phyloP scores from a whole-genome alignment of 1,140 invertebrate genomes.

The Whitmania pigra region DNA sequence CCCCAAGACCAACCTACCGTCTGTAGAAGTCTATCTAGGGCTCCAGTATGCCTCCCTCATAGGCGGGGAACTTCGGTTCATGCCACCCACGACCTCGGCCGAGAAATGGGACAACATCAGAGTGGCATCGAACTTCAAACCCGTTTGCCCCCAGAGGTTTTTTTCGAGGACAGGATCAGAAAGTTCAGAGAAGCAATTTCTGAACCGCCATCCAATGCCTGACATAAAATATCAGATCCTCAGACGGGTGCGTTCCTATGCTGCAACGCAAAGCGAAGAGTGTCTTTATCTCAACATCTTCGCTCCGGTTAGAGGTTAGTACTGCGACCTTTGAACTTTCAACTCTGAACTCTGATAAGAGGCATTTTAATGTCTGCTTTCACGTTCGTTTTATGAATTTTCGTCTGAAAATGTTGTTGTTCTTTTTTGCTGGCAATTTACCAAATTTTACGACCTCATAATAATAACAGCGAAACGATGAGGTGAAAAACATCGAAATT shows the following conservation, averaged over 20 bases:
- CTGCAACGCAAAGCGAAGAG: background rate
- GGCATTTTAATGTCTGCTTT: too few species aligned
- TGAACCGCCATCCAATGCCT: background rate
- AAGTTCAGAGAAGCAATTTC: background rate
- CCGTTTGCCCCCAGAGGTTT: constrained; percentile 21
- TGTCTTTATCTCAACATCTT: constrained; percentile 9
- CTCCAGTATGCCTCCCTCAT: constrained; percentile 24
- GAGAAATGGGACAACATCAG: constrained; percentile 19
- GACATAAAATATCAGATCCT: background rate
- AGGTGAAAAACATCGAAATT: too few species aligned
- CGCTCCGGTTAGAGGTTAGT: constrained; percentile 8
- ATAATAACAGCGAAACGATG: too few species aligned
- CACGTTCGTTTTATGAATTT: background rate
- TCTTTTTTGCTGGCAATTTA: background rate
- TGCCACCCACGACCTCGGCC: constrained; percentile 22
- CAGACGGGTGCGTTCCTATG: background rate
- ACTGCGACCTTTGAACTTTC: too few species aligned
- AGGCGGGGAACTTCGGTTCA: constrained; percentile 21
- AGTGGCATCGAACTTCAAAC: constrained; percentile 9
- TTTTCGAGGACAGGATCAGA: too few species aligned
- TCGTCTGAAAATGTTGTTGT: background rate
- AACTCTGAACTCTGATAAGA: too few species aligned
- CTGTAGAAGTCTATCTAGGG: constrained; percentile 21
- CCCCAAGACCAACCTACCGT: constrained; percentile 5
- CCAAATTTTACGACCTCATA: too few species aligned